Evolutionary conservation across 2,797 vertebrate species (phyloP).

Genomic region (Taeniopygia guttata): DNA sequence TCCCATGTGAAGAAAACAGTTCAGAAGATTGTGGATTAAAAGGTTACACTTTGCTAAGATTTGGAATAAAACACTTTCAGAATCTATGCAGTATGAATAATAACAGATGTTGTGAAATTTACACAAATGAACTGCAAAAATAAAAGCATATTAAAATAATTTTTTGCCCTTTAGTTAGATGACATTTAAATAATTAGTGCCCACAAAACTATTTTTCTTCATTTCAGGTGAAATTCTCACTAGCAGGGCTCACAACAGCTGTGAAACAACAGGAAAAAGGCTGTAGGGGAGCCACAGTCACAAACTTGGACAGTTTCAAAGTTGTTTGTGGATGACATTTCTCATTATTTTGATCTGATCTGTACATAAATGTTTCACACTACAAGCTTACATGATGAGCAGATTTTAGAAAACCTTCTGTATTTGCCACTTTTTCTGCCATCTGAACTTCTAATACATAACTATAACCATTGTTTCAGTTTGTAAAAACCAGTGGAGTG

Average conservation of each 20-base stretch:
- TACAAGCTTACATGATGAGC: background rate
- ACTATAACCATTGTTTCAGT: background rate
- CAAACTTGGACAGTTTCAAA: background rate
- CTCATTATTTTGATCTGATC: background rate
- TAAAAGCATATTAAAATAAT: background rate
- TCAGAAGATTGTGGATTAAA: background rate
- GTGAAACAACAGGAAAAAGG: background rate
- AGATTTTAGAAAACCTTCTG: background rate
- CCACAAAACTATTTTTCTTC: background rate
- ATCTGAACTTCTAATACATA: background rate
- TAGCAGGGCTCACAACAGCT: background rate
- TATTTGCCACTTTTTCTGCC: background rate
- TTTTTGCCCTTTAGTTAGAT: background rate
- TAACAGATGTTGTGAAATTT: background rate
- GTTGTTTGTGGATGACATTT: accelerated
- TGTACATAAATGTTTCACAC: background rate
- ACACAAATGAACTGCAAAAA: background rate
- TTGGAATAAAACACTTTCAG: background rate
- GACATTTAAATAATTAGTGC: background rate
- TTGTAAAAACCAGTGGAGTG: background rate
- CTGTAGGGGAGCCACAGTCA: background rate
- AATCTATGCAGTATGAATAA: background rate
- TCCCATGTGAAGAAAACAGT: background rate
- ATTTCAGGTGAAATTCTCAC: background rate
- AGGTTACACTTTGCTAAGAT: background rate